phyloP scores from a whole-genome alignment of 1,140 invertebrate species.

The Melanaphis sacchari region DNA sequence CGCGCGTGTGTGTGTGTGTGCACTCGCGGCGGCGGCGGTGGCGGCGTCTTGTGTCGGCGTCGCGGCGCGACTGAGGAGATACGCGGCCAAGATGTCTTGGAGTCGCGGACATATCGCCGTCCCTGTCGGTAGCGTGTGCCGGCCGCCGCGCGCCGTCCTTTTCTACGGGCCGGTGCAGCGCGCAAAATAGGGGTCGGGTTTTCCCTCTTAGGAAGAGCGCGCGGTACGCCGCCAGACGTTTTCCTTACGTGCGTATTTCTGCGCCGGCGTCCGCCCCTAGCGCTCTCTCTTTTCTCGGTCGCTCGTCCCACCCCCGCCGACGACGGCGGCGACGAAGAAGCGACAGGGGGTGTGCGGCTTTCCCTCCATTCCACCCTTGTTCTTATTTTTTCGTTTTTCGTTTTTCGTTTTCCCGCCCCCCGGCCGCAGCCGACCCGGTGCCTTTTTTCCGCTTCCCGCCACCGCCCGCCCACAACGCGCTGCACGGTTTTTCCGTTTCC shows the following conservation, averaged over 20 bases:
- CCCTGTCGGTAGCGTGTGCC: conserved; percentile 57
- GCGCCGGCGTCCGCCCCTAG: conserved; percentile 61
- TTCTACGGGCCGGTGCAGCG: conserved; percentile 33
- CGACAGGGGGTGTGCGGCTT: background rate
- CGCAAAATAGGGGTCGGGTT: conserved; percentile 49
- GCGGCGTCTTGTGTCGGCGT: conserved; percentile 55
- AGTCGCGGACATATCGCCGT: conserved; percentile 56
- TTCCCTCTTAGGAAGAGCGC: conserved; percentile 59
- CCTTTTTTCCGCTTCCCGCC: conserved; percentile 1
- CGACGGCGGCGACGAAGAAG: background rate
- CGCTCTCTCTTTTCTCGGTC: conserved; percentile 56
- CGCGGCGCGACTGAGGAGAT: conserved; percentile 58
- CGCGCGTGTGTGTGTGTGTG: background rate
- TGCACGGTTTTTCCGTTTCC: conserved; percentile 34
- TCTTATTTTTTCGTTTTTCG: conserved; percentile 35
- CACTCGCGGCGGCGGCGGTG: conserved; percentile 45
- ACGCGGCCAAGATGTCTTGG: conserved; percentile 57
- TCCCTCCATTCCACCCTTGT: conserved; percentile 16
- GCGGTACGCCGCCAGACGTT: conserved; percentile 58
- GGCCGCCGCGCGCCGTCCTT: conserved; percentile 55
- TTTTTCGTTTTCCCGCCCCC: conserved; percentile 10
- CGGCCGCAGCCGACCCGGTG: background rate
- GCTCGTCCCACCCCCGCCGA: background rate
- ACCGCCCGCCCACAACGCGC: background rate
- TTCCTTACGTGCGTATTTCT: conserved; percentile 61